Percentiles rank a stretch among this genome's conserved stretches.
Conservation (phyloP, 2,797 vertebrate genomes). For the Poecilia velifera region DNA sequence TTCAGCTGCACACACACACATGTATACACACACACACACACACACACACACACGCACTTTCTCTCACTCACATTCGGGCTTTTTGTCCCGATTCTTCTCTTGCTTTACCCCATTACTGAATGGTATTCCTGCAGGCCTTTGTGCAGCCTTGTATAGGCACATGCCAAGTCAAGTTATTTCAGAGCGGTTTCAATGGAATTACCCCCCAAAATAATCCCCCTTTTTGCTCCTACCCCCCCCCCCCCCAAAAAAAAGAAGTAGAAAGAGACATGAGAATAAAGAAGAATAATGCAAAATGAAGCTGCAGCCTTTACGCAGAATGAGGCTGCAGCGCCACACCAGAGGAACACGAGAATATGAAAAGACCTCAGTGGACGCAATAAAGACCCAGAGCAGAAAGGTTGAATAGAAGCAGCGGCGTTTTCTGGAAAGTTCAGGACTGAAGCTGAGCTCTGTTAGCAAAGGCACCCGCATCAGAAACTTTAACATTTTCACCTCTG, state of each 20-base stretch:
- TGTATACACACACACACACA: constrained; percentile 16
- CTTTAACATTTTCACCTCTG: not conserved
- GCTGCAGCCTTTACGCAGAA: constrained; percentile 55
- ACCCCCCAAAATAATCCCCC: constrained; percentile 74
- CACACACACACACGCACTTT: constrained; percentile 17
- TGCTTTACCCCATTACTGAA: constrained; percentile 71
- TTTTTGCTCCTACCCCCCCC: constrained; percentile 22
- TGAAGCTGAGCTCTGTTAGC: not conserved
- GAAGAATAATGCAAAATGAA: constrained; percentile 66
- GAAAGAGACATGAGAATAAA: constrained; percentile 55
- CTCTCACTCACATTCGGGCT: constrained; percentile 28
- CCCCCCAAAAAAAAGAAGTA: constrained; percentile 21
- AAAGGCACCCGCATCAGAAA: not conserved
- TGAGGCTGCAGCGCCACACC: constrained; percentile 44
- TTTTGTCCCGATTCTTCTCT: constrained; percentile 65
- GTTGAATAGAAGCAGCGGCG: constrained; percentile 33
- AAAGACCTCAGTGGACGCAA: constrained; percentile 55
- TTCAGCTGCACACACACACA: constrained; percentile 52
- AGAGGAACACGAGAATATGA: constrained; percentile 49
- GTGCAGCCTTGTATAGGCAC: constrained; percentile 76
- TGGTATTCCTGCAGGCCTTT: constrained; percentile 73
- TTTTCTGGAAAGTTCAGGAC: constrained; percentile 9
- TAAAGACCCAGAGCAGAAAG: constrained; percentile 44
- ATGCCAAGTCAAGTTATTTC: constrained; percentile 80
- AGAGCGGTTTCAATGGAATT: constrained; percentile 72